phyloP scores from a whole-genome alignment of 2,888 invertebrate genomes.

The Tetheella fluctuosa region DNA sequence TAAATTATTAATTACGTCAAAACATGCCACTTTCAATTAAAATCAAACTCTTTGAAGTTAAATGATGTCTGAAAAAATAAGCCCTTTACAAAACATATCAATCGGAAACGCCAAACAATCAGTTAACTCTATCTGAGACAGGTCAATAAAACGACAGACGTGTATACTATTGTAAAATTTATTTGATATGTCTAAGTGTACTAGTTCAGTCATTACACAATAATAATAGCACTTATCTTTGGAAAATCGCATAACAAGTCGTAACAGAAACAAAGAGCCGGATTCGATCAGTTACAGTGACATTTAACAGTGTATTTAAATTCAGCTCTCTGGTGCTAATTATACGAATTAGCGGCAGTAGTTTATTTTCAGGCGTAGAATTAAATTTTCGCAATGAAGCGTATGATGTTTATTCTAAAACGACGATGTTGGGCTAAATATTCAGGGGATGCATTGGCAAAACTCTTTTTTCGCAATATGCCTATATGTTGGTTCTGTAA shows the following conservation, averaged over 20 bases:
- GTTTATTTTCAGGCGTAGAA: background rate
- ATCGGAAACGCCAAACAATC: constrained; percentile 22
- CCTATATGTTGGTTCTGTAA: no score
- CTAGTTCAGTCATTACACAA: constrained; percentile 46
- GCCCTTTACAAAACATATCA: constrained; percentile 9
- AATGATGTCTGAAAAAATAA: background rate
- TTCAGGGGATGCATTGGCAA: no score
- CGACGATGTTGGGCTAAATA: no score
- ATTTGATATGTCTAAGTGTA: constrained; percentile 41
- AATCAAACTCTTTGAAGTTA: background rate
- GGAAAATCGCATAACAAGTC: constrained; percentile 50
- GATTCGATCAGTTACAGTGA: constrained; percentile 48
- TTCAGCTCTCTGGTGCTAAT: constrained; percentile 9
- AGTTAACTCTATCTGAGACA: constrained; percentile 29
- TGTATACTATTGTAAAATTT: constrained; percentile 29
- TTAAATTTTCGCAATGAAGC: background rate
- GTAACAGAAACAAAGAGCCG: constrained; percentile 51
- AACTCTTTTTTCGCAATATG: no score
- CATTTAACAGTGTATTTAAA: constrained; percentile 44
- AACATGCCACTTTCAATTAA: background rate
- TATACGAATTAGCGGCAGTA: background rate
- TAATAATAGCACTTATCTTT: constrained; percentile 48
- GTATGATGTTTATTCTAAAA: no score
- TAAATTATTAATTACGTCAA: background rate
- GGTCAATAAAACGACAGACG: constrained; percentile 30